Conservation (phyloP, 2,113 vertebrate species). For the Crotalus viridis region DNA sequence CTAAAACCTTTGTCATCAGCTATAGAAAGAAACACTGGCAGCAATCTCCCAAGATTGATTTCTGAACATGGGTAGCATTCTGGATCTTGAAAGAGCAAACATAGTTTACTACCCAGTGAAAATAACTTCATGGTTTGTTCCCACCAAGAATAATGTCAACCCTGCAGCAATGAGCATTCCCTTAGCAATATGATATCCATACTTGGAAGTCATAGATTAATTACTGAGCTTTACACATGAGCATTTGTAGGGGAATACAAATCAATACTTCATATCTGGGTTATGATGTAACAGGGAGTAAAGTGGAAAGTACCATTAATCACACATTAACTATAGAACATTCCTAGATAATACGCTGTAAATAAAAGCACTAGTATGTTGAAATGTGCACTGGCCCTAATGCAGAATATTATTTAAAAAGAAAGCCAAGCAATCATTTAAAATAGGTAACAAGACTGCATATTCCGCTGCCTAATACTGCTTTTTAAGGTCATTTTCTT, state of each 20-base stretch:
- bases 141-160: neutral
- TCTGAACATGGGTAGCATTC: neutral
- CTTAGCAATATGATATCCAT: slow-evolving; percentile 6
- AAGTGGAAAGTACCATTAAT: slow-evolving; percentile 20
- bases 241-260: slow-evolving; percentile 21
- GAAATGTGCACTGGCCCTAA: slow-evolving; percentile 11
- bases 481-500: slow-evolving; percentile 24
- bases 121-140: neutral
- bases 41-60: neutral
- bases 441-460: slow-evolving; percentile 18
- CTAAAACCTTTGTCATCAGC: neutral
- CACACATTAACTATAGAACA: slow-evolving; percentile 14
- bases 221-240: slow-evolving; percentile 28
- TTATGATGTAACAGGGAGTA: slow-evolving; percentile 28
- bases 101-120: neutral
- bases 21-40: neutral
- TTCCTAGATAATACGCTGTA: slow-evolving; percentile 9
- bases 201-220: slow-evolving; percentile 30
- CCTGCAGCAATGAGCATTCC: slow-evolving; percentile 8
- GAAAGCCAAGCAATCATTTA: slow-evolving; percentile 30
- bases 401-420: slow-evolving; percentile 21
- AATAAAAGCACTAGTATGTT: slow-evolving; percentile 17
- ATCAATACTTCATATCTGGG: slow-evolving; percentile 15
- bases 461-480: slow-evolving; percentile 41
- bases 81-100: neutral